Base-by-base conservation (phyloP, 2,888 invertebrate genomes). In the Uloborus plumipes region DNA sequence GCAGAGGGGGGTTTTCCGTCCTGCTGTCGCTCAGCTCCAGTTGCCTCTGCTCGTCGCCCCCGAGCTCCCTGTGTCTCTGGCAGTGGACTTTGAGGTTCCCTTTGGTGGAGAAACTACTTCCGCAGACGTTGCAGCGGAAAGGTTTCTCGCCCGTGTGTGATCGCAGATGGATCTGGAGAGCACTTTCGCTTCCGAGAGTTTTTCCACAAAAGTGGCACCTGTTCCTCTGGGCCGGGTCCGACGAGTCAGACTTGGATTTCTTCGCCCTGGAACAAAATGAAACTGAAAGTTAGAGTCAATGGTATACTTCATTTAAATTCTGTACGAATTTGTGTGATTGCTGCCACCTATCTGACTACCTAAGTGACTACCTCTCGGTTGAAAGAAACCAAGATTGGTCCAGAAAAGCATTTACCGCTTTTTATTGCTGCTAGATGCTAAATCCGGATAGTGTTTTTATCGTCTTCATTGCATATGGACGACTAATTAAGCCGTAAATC, bases 51-150 rank as follows among this genome's bases (percentile, higher is more conserved):
- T 18, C 64, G 18, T 64, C 64, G 11, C 4, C 18, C n/a, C 51
- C 4, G 16, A 59, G 47, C 87, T 94, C 92, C 88, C 95, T 95
- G 90, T 98, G 98, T 90, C 98, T 93, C 92, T 97, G 97, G 91
- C 97, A 98, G 91, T 99, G 99, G 85, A 99, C 99, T 92, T 99
- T 99, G 86, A 99, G 92, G 90, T 99, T 99, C 87, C 99, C 99
- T 91, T 99, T 99, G 87, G 99, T 99, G 86, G 99, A 99, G 91
- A 99, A 99, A 88, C 98, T 94, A 90, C 97, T 96, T 87, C 98
- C 98, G 90, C 99, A 99, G 86, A 98, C 96, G 90, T 98, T 97
- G 92, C 99, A 99, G 90, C 97, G 97, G 91, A 96, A 99, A 66
- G 99, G 99, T 77, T 99, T 93, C 91, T 98, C 97, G 88, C 98